Conservation (phyloP, 2,797 vertebrate genomes). For the Syngnathus acus region DNA sequence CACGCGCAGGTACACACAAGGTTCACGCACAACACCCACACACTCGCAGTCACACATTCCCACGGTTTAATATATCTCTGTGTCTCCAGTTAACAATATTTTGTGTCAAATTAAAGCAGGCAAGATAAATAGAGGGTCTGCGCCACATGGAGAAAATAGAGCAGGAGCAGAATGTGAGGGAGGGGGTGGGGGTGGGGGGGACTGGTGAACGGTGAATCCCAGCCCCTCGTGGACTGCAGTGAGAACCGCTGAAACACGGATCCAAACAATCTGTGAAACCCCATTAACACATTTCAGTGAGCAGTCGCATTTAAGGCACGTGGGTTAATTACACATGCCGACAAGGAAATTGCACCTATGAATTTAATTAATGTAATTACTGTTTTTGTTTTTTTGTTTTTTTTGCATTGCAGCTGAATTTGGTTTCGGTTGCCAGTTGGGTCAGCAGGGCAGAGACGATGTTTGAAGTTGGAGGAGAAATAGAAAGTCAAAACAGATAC, state of each 20-base stretch:
- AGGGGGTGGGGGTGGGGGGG: slow-evolving; percentile 5
- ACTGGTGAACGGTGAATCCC: slow-evolving; percentile 47
- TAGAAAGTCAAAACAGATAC: slow-evolving; percentile 49
- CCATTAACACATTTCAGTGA: slow-evolving; percentile 11
- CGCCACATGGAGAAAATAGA: slow-evolving; percentile 50
- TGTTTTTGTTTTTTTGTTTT: background rate
- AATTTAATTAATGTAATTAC: slow-evolving; percentile 30
- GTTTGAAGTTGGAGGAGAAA: slow-evolving; percentile 29
- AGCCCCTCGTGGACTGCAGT: slow-evolving; percentile 28
- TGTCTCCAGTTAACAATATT: slow-evolving; percentile 70
- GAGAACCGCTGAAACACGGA: slow-evolving; percentile 26
- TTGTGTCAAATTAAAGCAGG: slow-evolving; percentile 68
- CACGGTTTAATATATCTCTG: slow-evolving; percentile 66
- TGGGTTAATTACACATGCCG: slow-evolving; percentile 37
- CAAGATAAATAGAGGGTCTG: slow-evolving; percentile 67
- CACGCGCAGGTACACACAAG: slow-evolving; percentile 10
- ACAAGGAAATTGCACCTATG: slow-evolving; percentile 37
- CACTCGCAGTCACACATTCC: slow-evolving; percentile 48
- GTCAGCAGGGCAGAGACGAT: slow-evolving; percentile 28
- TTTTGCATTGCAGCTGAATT: slow-evolving; percentile 28
- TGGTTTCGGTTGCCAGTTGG: slow-evolving; percentile 16
- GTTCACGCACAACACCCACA: slow-evolving; percentile 31
- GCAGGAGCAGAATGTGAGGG: slow-evolving; percentile 42
- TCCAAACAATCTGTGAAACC: slow-evolving; percentile 22
- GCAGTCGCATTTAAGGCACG: slow-evolving; percentile 22